A percentile compares a stretch with the other conserved stretches of the same genome.
Conservation (phyloP, 1,140 invertebrate genomes). For the Propsilocerus akamusi region DNA sequence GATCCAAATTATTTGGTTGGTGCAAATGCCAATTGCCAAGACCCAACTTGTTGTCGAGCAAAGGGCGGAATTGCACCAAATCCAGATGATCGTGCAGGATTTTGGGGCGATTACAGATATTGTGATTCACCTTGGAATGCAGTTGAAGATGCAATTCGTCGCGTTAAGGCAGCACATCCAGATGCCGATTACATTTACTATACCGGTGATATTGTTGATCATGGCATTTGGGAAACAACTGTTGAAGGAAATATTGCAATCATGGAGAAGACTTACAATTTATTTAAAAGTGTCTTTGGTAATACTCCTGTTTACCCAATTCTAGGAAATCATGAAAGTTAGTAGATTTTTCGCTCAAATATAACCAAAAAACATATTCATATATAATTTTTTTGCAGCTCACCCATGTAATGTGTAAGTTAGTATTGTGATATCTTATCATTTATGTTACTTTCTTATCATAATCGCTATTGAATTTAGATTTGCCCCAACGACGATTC, state of each 20-base stretch:
- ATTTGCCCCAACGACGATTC: background rate
- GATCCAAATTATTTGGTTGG: conserved; percentile 50
- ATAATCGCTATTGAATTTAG: background rate
- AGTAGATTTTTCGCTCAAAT: too few relatives aligned
- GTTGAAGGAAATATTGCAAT: conserved; percentile 39
- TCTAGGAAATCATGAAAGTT: conserved; percentile 69
- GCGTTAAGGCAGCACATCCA: conserved; percentile 28
- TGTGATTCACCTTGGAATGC: conserved; percentile 55
- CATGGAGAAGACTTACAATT: conserved; percentile 32
- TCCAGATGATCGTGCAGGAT: conserved; percentile 35
- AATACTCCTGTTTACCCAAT: conserved; percentile 46
- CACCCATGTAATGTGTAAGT: conserved; percentile 1
- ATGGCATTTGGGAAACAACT: conserved; percentile 66
- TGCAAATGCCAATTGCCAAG: conserved; percentile 44
- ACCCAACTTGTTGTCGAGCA: conserved; percentile 61
- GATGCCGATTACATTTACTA: conserved; percentile 49
- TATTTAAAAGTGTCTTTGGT: conserved; percentile 39
- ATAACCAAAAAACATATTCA: background rate
- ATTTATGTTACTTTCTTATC: too few relatives aligned
- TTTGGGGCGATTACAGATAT: conserved; percentile 55
- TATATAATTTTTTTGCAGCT: background rate
- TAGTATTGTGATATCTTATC: conserved; percentile 5
- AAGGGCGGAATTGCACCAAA: conserved; percentile 23
- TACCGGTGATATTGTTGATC: conserved; percentile 69
- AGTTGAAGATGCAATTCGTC: conserved; percentile 36